Percentiles rank a stretch among this genome's conserved stretches.
phyloP scores from a whole-genome alignment of 2,113 vertebrate genomes.

The Protomyctophum bolini region DNA sequence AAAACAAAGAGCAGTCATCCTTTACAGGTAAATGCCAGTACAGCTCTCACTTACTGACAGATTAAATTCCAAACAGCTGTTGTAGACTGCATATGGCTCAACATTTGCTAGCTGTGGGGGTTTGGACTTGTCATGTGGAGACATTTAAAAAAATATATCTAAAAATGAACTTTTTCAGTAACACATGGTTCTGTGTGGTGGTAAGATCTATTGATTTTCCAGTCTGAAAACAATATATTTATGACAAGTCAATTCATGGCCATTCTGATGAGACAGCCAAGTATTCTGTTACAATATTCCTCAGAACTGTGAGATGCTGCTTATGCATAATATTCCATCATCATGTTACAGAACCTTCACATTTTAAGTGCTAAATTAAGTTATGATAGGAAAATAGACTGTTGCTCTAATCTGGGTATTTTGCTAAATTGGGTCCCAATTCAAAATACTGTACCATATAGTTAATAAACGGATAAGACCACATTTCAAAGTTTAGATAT shows the following conservation, averaged over 20 bases:
- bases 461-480: too few relatives aligned
- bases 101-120: background rate
- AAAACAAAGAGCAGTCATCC: background rate
- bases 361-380: too few relatives aligned
- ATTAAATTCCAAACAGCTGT: background rate
- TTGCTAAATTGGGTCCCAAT: too few relatives aligned
- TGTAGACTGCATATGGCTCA: background rate
- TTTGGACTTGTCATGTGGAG: background rate
- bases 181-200: background rate
- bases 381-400: too few relatives aligned
- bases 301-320: background rate
- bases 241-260: background rate
- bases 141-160: background rate
- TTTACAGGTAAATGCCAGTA: constrained; percentile 4
- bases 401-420: too few relatives aligned
- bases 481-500: too few relatives aligned
- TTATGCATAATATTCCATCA: background rate
- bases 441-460: too few relatives aligned
- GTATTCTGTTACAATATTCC: background rate
- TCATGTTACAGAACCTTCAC: too few relatives aligned
- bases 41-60: background rate
- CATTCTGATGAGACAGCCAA: background rate
- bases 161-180: background rate
- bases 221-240: constrained; percentile 2
- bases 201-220: background rate